phyloP scores from a whole-genome alignment of 1,140 invertebrate genomes.

The Rhyzopertha dominica region DNA sequence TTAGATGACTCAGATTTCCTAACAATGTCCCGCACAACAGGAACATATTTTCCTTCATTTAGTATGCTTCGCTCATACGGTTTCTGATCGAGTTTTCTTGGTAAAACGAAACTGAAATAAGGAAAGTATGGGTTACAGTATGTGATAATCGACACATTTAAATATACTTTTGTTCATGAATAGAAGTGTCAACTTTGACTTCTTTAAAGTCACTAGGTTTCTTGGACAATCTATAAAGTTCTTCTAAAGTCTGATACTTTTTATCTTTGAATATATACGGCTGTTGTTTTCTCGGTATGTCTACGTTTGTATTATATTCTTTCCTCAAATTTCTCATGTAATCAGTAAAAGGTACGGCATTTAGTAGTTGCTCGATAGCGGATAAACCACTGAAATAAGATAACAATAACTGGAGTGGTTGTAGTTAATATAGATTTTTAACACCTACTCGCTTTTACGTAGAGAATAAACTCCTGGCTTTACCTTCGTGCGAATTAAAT shows the following conservation, averaged over 20 bases:
- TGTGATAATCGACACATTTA: background rate
- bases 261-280: slow-evolving; percentile 16
- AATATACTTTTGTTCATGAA: slow-evolving; percentile 1
- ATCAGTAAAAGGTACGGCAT: slow-evolving; percentile 16
- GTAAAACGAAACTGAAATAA: slow-evolving; percentile 22
- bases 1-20: slow-evolving; percentile 19
- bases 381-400: slow-evolving; percentile 22
- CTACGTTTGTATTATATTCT: slow-evolving; percentile 13
- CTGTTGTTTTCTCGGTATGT: slow-evolving; percentile 5
- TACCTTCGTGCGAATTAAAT: slow-evolving; percentile 23
- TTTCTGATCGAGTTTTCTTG: slow-evolving; percentile 10
- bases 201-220: slow-evolving; percentile 10
- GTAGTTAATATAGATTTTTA: slow-evolving; percentile 8
- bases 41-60: slow-evolving; percentile 10
- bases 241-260: slow-evolving; percentile 15
- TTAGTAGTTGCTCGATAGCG: slow-evolving; percentile 25
- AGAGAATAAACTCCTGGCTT: slow-evolving; percentile 20
- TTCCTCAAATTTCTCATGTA: slow-evolving; percentile 24
- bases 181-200: background rate
- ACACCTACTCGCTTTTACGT: slow-evolving; percentile 11
- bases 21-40: slow-evolving; percentile 6
- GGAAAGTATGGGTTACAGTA: background rate
- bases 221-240: slow-evolving; percentile 15
- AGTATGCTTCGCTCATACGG: slow-evolving; percentile 16
- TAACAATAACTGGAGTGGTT: slow-evolving; percentile 1